Conservation (phyloP, 2,113 vertebrate genomes). For the Phainopepla nitens region DNA sequence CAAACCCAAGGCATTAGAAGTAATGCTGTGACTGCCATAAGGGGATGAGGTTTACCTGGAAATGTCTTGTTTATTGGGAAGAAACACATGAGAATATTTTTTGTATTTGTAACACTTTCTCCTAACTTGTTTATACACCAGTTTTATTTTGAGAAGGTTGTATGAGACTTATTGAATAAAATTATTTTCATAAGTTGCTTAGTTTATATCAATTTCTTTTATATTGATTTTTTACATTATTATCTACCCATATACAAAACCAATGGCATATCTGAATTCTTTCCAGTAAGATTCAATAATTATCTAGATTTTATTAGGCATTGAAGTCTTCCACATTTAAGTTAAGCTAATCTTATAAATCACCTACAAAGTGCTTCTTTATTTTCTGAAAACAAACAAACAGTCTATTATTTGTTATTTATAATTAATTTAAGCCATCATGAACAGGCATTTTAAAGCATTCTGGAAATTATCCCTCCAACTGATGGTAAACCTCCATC, state of each 20-base stretch:
- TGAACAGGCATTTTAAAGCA: neutral
- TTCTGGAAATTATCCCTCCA: neutral
- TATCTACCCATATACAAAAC: neutral
- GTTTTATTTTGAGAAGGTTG: neutral
- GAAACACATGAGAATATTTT: neutral
- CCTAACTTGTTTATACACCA: neutral
- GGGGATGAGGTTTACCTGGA: neutral
- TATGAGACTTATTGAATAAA: neutral
- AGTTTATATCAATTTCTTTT: neutral
- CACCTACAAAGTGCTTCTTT: neutral
- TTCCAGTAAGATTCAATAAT: neutral
- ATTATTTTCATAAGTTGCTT: neutral
- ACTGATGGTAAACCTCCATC: neutral
- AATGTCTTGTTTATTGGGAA: neutral
- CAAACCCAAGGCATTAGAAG: neutral
- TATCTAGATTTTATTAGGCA: neutral
- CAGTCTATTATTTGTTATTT: neutral
- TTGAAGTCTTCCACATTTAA: neutral
- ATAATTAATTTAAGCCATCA: neutral
- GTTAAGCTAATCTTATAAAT: neutral
- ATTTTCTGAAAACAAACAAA: neutral
- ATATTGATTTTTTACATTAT: neutral
- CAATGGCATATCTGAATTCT: neutral
- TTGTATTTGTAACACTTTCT: neutral
- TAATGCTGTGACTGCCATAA: neutral